Evolutionary conservation across 2,797 vertebrate genomes (phyloP).

Genomic region (Alfaro cultratus): DNA sequence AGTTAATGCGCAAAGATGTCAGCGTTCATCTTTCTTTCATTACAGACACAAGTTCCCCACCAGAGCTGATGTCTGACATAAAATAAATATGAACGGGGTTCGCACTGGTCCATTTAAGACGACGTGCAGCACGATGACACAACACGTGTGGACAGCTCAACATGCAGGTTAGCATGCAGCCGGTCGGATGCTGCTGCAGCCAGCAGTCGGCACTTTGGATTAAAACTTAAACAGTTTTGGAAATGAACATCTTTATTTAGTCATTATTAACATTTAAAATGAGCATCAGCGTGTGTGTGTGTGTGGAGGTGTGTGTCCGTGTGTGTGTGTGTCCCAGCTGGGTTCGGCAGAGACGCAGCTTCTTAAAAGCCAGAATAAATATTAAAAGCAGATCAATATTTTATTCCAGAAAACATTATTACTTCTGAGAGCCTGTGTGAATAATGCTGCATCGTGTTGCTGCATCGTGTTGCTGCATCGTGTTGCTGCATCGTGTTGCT

Average conservation of each 20-base stretch:
- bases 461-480: no score
- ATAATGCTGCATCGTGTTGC: constrained; percentile 12
- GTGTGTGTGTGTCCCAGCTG: constrained; percentile 18
- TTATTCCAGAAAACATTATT: constrained; percentile 64
- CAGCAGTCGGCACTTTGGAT: constrained; percentile 34
- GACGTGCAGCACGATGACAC: no score
- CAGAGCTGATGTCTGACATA: constrained; percentile 23
- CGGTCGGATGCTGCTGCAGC: background rate
- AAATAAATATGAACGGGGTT: constrained; percentile 42
- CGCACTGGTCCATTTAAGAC: constrained; percentile 12
- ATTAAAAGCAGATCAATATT: constrained; percentile 66
- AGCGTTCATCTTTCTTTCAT: constrained; percentile 48
- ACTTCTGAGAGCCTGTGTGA: constrained; percentile 50
- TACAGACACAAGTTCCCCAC: constrained; percentile 11
- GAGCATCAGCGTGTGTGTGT: background rate
- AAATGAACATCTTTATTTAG: constrained; percentile 42
- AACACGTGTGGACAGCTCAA: background rate
- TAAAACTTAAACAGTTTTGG: constrained; percentile 47
- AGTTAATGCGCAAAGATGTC: constrained; percentile 33
- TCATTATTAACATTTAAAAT: constrained; percentile 38
- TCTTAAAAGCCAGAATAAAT: constrained; percentile 65
- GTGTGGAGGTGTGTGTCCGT: background rate
- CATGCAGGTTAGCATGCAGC: background rate
- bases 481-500: no score
- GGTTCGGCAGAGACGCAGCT: constrained; percentile 5